These are phyloP conservation scores for Anthoscopus minutus DNA, from an alignment of 2,113 vertebrate genomes.

Conservation along the genomic window DNA sequence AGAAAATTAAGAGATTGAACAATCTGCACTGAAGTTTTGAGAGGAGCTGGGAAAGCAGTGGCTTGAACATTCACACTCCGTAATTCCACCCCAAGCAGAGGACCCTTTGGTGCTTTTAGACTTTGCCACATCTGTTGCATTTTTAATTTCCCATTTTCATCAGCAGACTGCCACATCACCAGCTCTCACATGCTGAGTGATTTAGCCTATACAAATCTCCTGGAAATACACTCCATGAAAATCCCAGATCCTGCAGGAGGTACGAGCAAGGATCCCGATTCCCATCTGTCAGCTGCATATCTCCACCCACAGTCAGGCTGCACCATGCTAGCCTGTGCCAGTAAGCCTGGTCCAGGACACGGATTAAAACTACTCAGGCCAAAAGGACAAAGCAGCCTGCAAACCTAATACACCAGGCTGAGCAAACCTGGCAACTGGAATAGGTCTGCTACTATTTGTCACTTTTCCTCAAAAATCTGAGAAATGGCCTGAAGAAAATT, in stretches of 20 bases:
- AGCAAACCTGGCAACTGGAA: neutral
- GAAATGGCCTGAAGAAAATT: neutral
- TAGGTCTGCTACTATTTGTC: neutral
- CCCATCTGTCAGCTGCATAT: rapidly evolving
- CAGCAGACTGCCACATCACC: neutral
- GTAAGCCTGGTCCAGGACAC: neutral
- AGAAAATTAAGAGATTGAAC: neutral
- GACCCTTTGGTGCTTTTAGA: neutral
- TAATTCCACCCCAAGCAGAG: neutral
- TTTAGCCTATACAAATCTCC: neutral
- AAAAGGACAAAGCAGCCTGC: neutral
- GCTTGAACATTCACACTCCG: rapidly evolving
- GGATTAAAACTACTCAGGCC: neutral
- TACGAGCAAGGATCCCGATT: neutral
- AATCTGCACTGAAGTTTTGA: neutral
- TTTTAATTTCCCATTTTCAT: neutral
- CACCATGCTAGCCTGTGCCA: neutral
- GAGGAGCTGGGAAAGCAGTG: neutral
- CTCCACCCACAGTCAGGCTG: neutral
- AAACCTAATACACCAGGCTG: neutral
- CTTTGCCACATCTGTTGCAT: neutral
- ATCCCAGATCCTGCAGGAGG: neutral
- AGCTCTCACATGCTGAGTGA: neutral
- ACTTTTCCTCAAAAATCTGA: neutral
- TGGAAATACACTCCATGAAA: neutral